Evolutionary conservation across 2,888 invertebrate genomes (phyloP).

Genomic region (Lycia hirtaria): DNA sequence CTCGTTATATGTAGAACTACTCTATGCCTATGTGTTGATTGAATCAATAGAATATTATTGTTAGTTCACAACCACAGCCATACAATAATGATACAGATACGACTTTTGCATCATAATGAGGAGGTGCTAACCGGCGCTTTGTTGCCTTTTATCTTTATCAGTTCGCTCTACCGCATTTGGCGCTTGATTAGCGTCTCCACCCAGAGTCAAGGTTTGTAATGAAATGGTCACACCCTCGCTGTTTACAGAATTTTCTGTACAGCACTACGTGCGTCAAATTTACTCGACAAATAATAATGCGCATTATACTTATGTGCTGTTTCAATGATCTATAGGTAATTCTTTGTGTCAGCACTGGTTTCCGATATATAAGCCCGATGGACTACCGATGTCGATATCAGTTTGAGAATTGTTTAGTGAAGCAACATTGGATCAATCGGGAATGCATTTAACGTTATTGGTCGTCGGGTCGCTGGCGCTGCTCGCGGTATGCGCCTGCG

Average conservation of each 20-base stretch:
- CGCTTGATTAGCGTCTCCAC: conserved; percentile 61
- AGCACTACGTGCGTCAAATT: conserved; percentile 66
- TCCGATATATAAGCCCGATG: conserved; percentile 66
- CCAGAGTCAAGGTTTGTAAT: conserved; percentile 62
- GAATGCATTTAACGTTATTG: conserved; percentile 77
- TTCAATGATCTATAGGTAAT: conserved; percentile 68
- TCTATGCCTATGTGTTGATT: too few species aligned
- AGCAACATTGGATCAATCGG: conserved; percentile 76
- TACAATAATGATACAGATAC: not conserved
- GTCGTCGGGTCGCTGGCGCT: conserved; percentile 76
- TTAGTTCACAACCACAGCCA: not conserved
- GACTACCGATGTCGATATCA: conserved; percentile 39
- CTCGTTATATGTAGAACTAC: too few species aligned
- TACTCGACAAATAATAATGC: conserved; percentile 65
- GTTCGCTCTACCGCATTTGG: conserved; percentile 57
- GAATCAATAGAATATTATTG: not conserved
- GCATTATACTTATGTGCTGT: conserved; percentile 62
- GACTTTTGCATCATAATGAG: conserved; percentile 46
- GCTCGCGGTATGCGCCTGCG: conserved; percentile 72
- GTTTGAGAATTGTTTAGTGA: conserved; percentile 50
- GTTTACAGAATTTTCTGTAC: conserved; percentile 55
- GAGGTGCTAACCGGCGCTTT: conserved; percentile 54
- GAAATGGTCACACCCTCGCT: conserved; percentile 60
- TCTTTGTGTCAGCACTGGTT: conserved; percentile 62
- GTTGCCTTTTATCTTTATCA: conserved; percentile 65